These are phyloP conservation scores for Aplysia californica DNA, from an alignment of 1,140 invertebrate species.

Conservation along the genomic window DNA sequence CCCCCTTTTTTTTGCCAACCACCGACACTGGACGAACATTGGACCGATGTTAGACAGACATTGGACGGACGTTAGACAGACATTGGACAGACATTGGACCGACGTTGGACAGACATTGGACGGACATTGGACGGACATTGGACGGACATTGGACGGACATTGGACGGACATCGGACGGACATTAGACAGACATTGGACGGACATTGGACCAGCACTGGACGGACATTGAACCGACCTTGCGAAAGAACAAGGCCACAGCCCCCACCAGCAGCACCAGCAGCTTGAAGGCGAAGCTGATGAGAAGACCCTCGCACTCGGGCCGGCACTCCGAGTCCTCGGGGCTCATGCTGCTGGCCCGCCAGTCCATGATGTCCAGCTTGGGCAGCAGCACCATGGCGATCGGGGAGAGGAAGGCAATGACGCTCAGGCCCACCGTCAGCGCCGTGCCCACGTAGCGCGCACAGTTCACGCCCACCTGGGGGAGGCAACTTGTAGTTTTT, in stretches of 20 bases:
- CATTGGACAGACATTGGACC: no score
- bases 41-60: no score
- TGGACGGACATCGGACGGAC: no score
- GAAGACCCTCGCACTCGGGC: conserved; percentile 88
- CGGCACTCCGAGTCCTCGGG: conserved; percentile 71
- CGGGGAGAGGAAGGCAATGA: conserved; percentile 89
- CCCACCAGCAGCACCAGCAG: conserved; percentile 90
- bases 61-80: no score
- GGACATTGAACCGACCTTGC: conserved; percentile 19
- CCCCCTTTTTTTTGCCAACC: no score
- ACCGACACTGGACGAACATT: no score
- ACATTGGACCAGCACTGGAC: no score
- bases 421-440: conserved; percentile 80
- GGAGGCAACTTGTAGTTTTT: no score
- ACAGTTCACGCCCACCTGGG: conserved; percentile 68
- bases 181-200: no score
- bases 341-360: conserved; percentile 50
- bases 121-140: no score
- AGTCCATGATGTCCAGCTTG: conserved; percentile 73
- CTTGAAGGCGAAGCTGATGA: conserved; percentile 93
- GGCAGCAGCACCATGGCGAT: conserved; percentile 94
- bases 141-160: no score
- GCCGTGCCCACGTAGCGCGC: conserved; percentile 73
- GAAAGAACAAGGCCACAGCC: conserved; percentile 83
- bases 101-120: no score